phyloP scores from a whole-genome alignment of 2,113 vertebrate species.

The Pogonocichla stellata region DNA sequence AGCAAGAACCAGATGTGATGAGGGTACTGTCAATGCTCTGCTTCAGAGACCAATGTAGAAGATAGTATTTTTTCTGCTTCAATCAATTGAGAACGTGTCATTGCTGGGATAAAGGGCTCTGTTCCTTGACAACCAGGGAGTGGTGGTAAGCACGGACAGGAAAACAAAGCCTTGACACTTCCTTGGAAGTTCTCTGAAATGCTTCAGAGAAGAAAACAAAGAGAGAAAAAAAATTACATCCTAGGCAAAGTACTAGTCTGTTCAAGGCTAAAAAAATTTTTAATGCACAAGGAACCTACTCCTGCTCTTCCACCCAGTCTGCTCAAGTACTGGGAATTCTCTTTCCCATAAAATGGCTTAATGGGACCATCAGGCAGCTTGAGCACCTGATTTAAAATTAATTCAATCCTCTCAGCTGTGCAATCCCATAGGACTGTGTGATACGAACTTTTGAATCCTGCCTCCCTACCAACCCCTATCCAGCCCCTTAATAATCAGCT shows the following conservation, averaged over 20 bases:
- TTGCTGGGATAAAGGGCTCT: neutral
- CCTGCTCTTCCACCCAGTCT: neutral
- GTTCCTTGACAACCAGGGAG: neutral
- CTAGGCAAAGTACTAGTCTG: neutral
- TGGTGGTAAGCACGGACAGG: neutral
- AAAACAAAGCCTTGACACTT: neutral
- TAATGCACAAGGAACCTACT: neutral
- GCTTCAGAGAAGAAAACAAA: neutral
- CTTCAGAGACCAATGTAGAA: neutral
- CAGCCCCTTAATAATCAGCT: neutral
- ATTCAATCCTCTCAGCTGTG: neutral
- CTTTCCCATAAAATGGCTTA: neutral
- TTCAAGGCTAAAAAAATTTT: neutral
- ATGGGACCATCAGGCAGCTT: neutral
- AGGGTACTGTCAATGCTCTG: neutral
- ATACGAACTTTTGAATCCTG: neutral
- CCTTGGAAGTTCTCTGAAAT: neutral
- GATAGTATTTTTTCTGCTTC: neutral
- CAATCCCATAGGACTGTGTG: neutral
- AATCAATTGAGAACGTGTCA: neutral
- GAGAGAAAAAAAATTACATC: fast-evolving
- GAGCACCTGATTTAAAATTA: neutral
- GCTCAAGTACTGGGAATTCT: neutral
- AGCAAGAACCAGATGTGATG: neutral
- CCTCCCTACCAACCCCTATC: neutral